A percentile compares a stretch with the other conserved stretches of the same genome.
Evolutionary conservation across 2,888 invertebrate genomes (phyloP).

Genomic region (Acronicta psi): DNA sequence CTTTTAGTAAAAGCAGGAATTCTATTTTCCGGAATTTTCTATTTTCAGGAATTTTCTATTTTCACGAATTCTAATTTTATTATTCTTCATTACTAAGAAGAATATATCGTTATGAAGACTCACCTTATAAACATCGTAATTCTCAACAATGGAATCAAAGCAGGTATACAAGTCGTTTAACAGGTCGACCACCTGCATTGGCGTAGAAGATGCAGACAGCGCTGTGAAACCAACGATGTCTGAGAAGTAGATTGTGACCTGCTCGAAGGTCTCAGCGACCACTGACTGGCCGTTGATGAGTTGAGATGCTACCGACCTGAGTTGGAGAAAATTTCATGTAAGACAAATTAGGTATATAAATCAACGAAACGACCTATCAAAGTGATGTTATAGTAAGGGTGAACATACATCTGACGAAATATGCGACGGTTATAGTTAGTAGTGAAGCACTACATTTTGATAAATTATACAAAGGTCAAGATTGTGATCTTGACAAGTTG

Average conservation of each 20-base stretch:
- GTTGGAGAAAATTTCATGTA: slow-evolving; percentile 7
- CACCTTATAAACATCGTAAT: slow-evolving; percentile 99
- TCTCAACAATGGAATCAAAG: slow-evolving; percentile 98
- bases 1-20: too few species aligned
- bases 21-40: too few species aligned
- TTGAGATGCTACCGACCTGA: slow-evolving; percentile 95
- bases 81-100: too few species aligned
- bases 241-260: slow-evolving; percentile 97
- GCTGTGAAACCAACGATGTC: slow-evolving; percentile 98
- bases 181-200: slow-evolving; percentile 97
- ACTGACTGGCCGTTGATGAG: slow-evolving; percentile 96
- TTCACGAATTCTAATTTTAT: too few species aligned
- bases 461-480: too few species aligned
- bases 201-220: slow-evolving; percentile 96
- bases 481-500: too few species aligned
- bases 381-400: too few species aligned
- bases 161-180: slow-evolving; percentile 99
- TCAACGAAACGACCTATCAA: not conserved
- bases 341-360: too few species aligned
- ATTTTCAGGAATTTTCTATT: too few species aligned
- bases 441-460: too few species aligned
- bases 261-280: slow-evolving; percentile 97
- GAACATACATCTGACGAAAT: too few species aligned
- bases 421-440: too few species aligned
- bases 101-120: slow-evolving; percentile 50